Base-by-base conservation (phyloP, 2,888 invertebrate species). In the Ceramica pisi region DNA sequence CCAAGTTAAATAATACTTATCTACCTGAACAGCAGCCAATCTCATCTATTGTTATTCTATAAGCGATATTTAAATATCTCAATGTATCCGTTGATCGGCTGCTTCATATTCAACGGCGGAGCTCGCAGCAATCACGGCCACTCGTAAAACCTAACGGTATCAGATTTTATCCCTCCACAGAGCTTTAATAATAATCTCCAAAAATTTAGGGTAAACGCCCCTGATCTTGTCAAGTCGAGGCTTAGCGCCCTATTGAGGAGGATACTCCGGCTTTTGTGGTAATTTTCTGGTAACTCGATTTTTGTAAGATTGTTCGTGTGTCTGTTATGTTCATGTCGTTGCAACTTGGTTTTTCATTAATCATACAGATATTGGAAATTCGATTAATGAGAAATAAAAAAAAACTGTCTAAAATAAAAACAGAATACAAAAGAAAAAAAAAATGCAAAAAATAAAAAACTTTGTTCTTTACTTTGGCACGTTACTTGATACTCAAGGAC, bases 91-190 rank as follows among this genome's bases (percentile, higher is more conserved):
- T 48, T 84, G 81, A 89, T 85, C 82, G 80, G 80, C 82, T 86
- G 83, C 68, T 87, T 86, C 77, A 80, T 81, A 87, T 83, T 80
- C 82, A 84, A 75, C 78, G 76, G 78, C 63, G 70, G 75, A 70
- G 71, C 69, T 84, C 67, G 76, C 75, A 80, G 87, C 84, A 85
- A 90, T 90, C 89, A 88, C 86, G 88, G 83, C 81, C 81, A 81
- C 81, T 88, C 90, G 84, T 90, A 88, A 90, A 90, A 90, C 84
- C 78, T 83, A 87, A 90, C 87, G 88, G 86, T 85, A 86, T 82
- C 82, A 84, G 86, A 86, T 88, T 89, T 83, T 87, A 88, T 87
- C 86, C 84, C 80, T 81, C 83, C 83, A 79, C 86, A 85, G 85
- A 82, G 86, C 81, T 86, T 87, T 88, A 81, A 81, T 85, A 83